A percentile compares a stretch with the other conserved stretches of the same genome.
These are phyloP conservation scores for Phyllotreta cruciferae DNA, from an alignment of 2,888 invertebrate genomes.

Conservation along the genomic window DNA sequence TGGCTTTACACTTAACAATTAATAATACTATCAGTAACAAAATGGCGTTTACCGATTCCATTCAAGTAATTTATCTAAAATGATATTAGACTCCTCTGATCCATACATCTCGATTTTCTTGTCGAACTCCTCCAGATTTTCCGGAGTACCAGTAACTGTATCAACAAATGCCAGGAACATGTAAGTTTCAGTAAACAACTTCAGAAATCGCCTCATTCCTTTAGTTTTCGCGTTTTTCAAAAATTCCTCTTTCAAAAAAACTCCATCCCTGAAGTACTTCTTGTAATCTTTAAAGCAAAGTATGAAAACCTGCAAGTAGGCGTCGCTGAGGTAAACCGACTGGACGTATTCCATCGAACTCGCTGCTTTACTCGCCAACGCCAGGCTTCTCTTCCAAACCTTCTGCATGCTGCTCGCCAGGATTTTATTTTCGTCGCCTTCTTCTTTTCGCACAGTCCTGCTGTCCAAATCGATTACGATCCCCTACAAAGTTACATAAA, in stretches of 20 bases:
- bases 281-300: conserved; percentile 76
- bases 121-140: conserved; percentile 55
- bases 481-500: conserved; percentile 62
- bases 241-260: conserved; percentile 75
- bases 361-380: conserved; percentile 57
- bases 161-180: conserved; percentile 82
- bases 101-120: conserved; percentile 56
- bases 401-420: conserved; percentile 74
- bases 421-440: conserved; percentile 80
- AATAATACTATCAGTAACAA: no score
- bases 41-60: conserved; percentile 46
- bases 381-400: conserved; percentile 69
- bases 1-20: no score
- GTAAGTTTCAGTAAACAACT: conserved; percentile 88
- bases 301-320: conserved; percentile 80
- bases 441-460: conserved; percentile 68
- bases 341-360: conserved; percentile 64
- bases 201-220: conserved; percentile 75
- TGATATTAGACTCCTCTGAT: conserved; percentile 52
- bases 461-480: conserved; percentile 78
- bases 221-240: conserved; percentile 69
- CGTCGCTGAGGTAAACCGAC: conserved; percentile 80
- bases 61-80: conserved; percentile 56
- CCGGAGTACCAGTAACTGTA: conserved; percentile 53
- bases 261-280: conserved; percentile 63